Evolutionary conservation across 2,797 vertebrate genomes (phyloP).

Genomic region (Sitta carolinensis): DNA sequence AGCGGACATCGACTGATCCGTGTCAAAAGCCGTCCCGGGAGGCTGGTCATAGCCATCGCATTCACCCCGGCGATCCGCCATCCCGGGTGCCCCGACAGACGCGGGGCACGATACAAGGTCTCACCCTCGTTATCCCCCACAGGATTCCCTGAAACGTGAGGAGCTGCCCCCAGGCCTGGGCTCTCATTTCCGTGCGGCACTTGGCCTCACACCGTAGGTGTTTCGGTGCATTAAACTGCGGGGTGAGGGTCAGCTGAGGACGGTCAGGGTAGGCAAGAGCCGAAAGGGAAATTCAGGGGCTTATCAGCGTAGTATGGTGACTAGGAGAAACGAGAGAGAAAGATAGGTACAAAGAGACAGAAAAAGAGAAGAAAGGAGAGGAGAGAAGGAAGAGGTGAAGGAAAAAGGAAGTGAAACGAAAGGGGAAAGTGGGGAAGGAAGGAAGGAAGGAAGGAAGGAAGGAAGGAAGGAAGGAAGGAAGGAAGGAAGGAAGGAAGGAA

Average conservation of each 20-base stretch:
- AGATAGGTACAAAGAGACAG: too few species aligned
- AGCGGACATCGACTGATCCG: neutral
- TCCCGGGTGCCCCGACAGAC: too few species aligned
- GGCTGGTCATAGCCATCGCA: neutral
- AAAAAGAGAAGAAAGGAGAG: neutral
- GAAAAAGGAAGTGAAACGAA: too few species aligned
- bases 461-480: neutral
- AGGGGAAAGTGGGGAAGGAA: neutral
- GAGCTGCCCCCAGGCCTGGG: neutral
- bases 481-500: rapidly evolving
- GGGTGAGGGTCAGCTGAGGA: neutral
- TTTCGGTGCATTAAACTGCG: neutral
- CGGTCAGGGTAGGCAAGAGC: neutral
- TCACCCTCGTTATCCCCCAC: rapidly evolving
- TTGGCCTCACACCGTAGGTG: neutral
- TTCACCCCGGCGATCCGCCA: neutral
- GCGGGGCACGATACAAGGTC: neutral
- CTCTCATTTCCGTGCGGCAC: neutral
- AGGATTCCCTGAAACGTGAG: neutral
- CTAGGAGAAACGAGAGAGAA: neutral
- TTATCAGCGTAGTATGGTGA: neutral
- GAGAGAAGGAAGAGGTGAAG: neutral
- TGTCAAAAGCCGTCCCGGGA: neutral
- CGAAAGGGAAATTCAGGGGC: neutral
- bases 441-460: neutral